Evolutionary conservation across 2,888 invertebrate genomes (phyloP).

Genomic region (Cynaeus angustus): DNA sequence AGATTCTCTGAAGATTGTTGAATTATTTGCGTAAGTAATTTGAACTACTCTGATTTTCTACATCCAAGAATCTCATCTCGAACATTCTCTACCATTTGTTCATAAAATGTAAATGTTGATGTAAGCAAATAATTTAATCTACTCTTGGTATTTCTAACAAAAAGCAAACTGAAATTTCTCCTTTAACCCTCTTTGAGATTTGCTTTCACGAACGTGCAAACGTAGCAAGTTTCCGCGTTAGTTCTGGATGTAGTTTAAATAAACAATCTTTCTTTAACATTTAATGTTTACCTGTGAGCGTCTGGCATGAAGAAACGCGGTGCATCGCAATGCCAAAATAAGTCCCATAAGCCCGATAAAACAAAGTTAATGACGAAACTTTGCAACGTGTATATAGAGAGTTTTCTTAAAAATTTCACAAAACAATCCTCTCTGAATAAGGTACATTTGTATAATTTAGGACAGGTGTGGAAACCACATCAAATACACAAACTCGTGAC

Average conservation of each 20-base stretch:
- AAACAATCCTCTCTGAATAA: slow-evolving; percentile 33
- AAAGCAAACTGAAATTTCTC: slow-evolving; percentile 1
- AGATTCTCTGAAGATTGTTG: no score
- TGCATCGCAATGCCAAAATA: slow-evolving; percentile 42
- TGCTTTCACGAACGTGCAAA: slow-evolving; percentile 2
- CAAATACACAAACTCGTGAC: slow-evolving; percentile 40
- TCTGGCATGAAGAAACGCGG: slow-evolving; percentile 5
- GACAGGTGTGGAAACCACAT: slow-evolving; percentile 40
- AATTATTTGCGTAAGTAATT: not conserved
- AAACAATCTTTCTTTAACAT: slow-evolving; percentile 33
- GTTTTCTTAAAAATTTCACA: slow-evolving; percentile 50
- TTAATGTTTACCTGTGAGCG: slow-evolving; percentile 27
- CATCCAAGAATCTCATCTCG: not conserved
- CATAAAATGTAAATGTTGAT: slow-evolving; percentile 1
- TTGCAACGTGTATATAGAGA: slow-evolving; percentile 41
- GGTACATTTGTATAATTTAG: slow-evolving; percentile 35
- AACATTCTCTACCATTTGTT: not conserved
- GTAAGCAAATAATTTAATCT: slow-evolving; percentile 4
- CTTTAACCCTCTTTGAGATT: slow-evolving; percentile 3
- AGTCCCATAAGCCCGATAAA: slow-evolving; percentile 50
- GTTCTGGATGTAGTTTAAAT: slow-evolving; percentile 28
- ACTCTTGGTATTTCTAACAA: not conserved
- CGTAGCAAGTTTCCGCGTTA: slow-evolving; percentile 15
- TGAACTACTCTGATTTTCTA: not conserved
- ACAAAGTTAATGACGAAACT: slow-evolving; percentile 52